Evolutionary conservation across 2,888 invertebrate species (phyloP).

Genomic region (Sinohyriopsis cumingii): DNA sequence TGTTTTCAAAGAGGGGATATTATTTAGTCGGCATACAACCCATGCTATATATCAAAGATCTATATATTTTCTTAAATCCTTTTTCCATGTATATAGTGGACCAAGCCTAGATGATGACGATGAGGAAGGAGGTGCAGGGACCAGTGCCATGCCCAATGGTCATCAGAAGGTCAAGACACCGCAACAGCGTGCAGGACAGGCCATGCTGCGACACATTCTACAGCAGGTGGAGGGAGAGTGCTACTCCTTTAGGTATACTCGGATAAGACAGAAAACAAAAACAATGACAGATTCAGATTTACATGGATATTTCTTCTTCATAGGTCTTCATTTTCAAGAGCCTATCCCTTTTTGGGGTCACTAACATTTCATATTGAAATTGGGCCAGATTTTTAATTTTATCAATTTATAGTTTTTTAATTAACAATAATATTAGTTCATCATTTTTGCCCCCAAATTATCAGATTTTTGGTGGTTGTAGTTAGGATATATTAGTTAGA

Average conservation of each 20-base stretch:
- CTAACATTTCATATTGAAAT: no score
- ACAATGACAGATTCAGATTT: neutral
- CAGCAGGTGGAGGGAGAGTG: slow-evolving; percentile 68
- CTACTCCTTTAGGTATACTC: slow-evolving; percentile 69
- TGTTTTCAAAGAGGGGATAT: no score
- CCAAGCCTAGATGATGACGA: slow-evolving; percentile 63
- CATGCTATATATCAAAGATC: no score
- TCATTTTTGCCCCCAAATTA: no score
- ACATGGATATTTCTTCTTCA: neutral
- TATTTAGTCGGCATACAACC: no score
- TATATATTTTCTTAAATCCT: no score
- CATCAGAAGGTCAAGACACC: slow-evolving; percentile 63
- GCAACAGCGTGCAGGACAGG: slow-evolving; percentile 66
- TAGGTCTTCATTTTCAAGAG: no score
- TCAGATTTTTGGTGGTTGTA: no score
- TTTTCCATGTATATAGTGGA: slow-evolving; percentile 47
- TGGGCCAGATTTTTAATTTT: no score
- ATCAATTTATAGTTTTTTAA: no score
- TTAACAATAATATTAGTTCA: no score
- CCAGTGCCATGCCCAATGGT: slow-evolving; percentile 32
- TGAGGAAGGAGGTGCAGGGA: slow-evolving; percentile 44
- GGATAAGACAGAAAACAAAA: neutral
- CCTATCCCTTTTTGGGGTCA: neutral
- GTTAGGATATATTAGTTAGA: no score
- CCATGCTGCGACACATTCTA: slow-evolving; percentile 65